These are phyloP conservation scores for Plagodis pulveraria DNA, from an alignment of 2,888 invertebrate genomes.

Conservation along the genomic window DNA sequence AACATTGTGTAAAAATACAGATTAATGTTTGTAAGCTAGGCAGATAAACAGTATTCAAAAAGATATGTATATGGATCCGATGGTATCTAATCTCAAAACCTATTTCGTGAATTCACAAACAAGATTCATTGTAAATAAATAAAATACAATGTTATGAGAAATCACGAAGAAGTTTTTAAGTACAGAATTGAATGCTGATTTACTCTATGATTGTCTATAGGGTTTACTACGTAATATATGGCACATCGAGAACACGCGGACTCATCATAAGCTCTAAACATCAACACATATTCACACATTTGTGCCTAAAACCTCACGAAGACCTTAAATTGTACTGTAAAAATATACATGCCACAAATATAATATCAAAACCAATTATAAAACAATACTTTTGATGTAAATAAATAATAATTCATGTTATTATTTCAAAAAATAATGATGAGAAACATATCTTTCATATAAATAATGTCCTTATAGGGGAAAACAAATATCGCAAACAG, in stretches of 20 bases:
- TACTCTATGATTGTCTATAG: conserved; percentile 36
- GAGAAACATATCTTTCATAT: no score
- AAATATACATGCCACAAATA: no score
- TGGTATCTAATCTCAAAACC: conserved; percentile 28
- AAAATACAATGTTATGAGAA: conserved; percentile 40
- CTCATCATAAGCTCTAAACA: conserved; percentile 53
- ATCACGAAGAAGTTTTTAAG: conserved; percentile 53
- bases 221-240: conserved; percentile 45
- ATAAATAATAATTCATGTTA: no score
- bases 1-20: conserved; percentile 9
- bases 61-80: not conserved
- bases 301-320: conserved; percentile 3
- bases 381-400: no score
- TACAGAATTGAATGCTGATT: conserved; percentile 22
- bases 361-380: no score
- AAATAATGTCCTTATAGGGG: no score
- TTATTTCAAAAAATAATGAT: no score
- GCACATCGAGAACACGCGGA: conserved; percentile 72
- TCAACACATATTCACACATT: conserved; percentile 23
- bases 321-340: no score
- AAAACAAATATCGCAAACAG: no score
- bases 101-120: conserved; percentile 21
- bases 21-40: not conserved
- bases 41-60: conserved; percentile 17
- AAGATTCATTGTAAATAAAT: conserved; percentile 22